These are phyloP conservation scores for human (Homo sapiens) DNA, from an alignment of 2,113 vertebrate species.

Conservation along the genomic window GRCh38 chr2:166967001-166967500, in stretches of 20 bases:
- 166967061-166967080: not conserved
- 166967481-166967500: not conserved
- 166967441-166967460: not conserved
- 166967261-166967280: not conserved
- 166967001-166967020: not conserved
- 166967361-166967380: not conserved
- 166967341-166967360: not conserved
- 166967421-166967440: not conserved
- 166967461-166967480: not conserved
- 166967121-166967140: not conserved
- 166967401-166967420: not conserved
- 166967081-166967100: not conserved
- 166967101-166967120: not conserved
- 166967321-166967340: not conserved
- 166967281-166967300: not conserved
- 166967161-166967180: not conserved
- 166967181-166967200: not conserved
- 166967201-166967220: not conserved
- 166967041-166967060: not conserved
- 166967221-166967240: not conserved
- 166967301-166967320: not conserved
- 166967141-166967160: not conserved
- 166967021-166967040: not conserved
- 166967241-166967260: not conserved
- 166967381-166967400: not conserved